These are phyloP conservation scores for Harpalus rufipes DNA, from an alignment of 2,888 invertebrate genomes.

Conservation along the genomic window DNA sequence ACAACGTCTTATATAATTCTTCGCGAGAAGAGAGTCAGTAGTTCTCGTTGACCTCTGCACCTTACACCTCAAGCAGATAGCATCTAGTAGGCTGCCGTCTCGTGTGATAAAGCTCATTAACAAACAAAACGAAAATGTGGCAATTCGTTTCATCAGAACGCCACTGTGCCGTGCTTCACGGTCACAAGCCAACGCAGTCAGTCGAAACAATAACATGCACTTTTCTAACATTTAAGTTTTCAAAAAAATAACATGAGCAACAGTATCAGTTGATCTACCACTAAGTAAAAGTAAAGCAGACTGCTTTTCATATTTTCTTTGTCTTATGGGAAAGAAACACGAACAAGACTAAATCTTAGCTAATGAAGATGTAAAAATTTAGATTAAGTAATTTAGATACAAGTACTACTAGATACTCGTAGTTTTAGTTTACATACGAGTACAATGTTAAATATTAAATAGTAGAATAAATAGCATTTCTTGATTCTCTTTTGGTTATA, in stretches of 20 bases:
- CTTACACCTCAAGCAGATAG: slow-evolving; percentile 58
- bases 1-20: not conserved
- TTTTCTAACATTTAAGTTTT: slow-evolving; percentile 4
- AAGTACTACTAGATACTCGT: not conserved
- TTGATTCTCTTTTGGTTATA: too few species aligned
- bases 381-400: not conserved
- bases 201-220: slow-evolving; percentile 13
- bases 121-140: slow-evolving; percentile 66
- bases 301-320: not conserved
- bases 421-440: not conserved
- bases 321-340: not conserved
- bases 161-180: slow-evolving; percentile 49
- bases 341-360: not conserved
- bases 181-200: slow-evolving; percentile 39
- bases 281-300: not conserved
- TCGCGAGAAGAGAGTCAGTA: not conserved
- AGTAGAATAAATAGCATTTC: not conserved
- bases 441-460: not conserved
- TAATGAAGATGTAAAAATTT: not conserved
- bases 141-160: slow-evolving; percentile 64
- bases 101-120: slow-evolving; percentile 65
- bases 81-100: slow-evolving; percentile 51
- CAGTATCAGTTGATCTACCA: slow-evolving; percentile 1
- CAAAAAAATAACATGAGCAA: slow-evolving; percentile 3
- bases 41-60: slow-evolving; percentile 54